phyloP scores from a whole-genome alignment of 2,113 vertebrate genomes.

The Lophius piscatorius region DNA sequence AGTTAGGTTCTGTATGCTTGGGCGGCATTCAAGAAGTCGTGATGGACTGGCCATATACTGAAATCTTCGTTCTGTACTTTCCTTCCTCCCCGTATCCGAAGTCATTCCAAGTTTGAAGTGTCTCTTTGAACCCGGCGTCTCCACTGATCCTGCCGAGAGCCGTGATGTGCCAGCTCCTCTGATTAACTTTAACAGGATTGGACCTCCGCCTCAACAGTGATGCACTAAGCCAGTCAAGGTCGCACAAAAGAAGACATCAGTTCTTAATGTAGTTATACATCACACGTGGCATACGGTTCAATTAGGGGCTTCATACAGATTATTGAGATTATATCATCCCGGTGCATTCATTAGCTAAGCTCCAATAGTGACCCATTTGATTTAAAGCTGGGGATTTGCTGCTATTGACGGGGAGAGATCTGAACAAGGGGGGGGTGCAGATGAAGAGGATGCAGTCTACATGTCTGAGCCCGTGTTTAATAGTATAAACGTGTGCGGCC shows the following conservation, averaged over 20 bases:
- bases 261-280: conserved; percentile 69
- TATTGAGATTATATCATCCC: conserved; percentile 76
- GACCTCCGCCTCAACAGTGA: conserved; percentile 48
- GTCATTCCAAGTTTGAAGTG: conserved; percentile 40
- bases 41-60: not conserved
- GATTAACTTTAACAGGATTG: conserved; percentile 59
- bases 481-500: conserved; percentile 13
- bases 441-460: conserved; percentile 10
- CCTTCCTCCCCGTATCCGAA: conserved; percentile 13
- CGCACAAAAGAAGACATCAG: conserved; percentile 63
- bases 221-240: conserved; percentile 62
- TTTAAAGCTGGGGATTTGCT: conserved; percentile 67
- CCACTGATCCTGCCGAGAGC: conserved; percentile 40
- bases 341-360: conserved; percentile 75
- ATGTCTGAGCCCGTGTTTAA: conserved; percentile 21
- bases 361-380: conserved; percentile 70
- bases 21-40: conserved; percentile 12
- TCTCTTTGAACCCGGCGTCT: conserved; percentile 35
- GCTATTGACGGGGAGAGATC: conserved; percentile 55
- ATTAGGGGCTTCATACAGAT: conserved; percentile 72
- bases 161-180: conserved; percentile 40
- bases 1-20: conserved; percentile 8
- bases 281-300: conserved; percentile 71
- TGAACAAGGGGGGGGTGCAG: conserved; percentile 52
- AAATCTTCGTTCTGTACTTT: conserved; percentile 13